These are phyloP conservation scores for Cyaniris semiargus DNA, from an alignment of 2,888 invertebrate genomes.

Conservation along the genomic window DNA sequence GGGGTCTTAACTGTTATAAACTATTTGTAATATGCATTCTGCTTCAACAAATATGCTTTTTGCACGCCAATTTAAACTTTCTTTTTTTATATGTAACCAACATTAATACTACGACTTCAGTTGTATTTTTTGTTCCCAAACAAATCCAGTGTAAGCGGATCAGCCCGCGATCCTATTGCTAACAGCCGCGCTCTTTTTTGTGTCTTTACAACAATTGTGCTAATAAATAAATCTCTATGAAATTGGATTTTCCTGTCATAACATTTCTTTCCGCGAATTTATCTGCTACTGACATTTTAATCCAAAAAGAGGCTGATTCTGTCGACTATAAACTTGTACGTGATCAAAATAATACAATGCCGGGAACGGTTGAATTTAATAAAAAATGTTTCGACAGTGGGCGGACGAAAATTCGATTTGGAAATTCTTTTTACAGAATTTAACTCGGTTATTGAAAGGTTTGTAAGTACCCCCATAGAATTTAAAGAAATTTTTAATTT, in stretches of 20 bases:
- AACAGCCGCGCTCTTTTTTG: constrained; percentile 11
- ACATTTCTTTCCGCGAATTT: constrained; percentile 55
- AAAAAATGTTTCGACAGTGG: constrained; percentile 34
- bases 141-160: constrained; percentile 24
- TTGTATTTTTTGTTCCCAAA: constrained; percentile 22
- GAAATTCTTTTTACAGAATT: constrained; percentile 25
- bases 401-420: constrained; percentile 29
- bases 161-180: constrained; percentile 23
- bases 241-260: constrained; percentile 38
- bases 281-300: constrained; percentile 72
- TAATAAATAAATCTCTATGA: constrained; percentile 27
- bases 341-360: constrained; percentile 60
- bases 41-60: not conserved
- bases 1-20: no score
- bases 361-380: constrained; percentile 37
- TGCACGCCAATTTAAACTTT: not conserved
- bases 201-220: constrained; percentile 18
- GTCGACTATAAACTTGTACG: constrained; percentile 64
- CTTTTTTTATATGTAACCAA: not conserved
- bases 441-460: constrained; percentile 11
- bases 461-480: not conserved
- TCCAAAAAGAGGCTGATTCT: constrained; percentile 55
- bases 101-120: constrained; percentile 17
- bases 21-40: no score
- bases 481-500: not conserved